A percentile compares a stretch with the other conserved stretches of the same genome.
phyloP scores from a whole-genome alignment of 2,888 invertebrate genomes.

The Dyspetes luteomarginatus region DNA sequence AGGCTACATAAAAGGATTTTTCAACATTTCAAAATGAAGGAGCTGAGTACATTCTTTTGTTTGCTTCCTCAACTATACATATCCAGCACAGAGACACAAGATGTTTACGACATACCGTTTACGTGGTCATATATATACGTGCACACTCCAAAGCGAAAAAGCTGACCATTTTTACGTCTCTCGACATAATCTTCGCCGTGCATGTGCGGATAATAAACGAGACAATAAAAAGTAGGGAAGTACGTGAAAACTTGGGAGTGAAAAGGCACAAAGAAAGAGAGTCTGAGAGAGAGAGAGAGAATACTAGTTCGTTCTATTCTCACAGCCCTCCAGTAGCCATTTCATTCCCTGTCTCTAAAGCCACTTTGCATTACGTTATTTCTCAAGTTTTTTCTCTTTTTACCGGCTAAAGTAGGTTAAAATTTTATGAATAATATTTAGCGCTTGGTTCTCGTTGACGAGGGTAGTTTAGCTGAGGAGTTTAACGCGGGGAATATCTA shows the following conservation, averaged over 20 bases:
- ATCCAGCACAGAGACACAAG: not conserved
- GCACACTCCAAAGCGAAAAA: not conserved
- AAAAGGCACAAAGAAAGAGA: not conserved
- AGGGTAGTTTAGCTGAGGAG: no score
- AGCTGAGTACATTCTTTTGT: not conserved
- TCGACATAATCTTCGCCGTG: not conserved
- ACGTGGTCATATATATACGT: not conserved
- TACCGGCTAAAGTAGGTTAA: not conserved
- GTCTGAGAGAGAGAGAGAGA: not conserved
- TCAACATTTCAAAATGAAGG: not conserved
- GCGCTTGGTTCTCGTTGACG: not conserved
- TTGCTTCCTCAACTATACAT: not conserved
- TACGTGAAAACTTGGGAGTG: not conserved
- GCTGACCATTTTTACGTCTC: conserved; percentile 3
- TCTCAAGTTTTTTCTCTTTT: not conserved
- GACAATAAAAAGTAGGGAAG: conserved; percentile 28
- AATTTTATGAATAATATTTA: not conserved
- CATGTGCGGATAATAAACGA: conserved; percentile 28
- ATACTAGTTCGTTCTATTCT: not conserved
- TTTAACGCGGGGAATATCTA: no score
- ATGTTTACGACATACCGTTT: not conserved
- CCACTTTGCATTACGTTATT: not conserved
- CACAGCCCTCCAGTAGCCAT: not conserved
- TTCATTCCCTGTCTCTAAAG: conserved; percentile 1
- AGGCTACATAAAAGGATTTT: not conserved